phyloP scores from a whole-genome alignment of 2,888 invertebrate species.

The Pristionchus fissidentatus region DNA sequence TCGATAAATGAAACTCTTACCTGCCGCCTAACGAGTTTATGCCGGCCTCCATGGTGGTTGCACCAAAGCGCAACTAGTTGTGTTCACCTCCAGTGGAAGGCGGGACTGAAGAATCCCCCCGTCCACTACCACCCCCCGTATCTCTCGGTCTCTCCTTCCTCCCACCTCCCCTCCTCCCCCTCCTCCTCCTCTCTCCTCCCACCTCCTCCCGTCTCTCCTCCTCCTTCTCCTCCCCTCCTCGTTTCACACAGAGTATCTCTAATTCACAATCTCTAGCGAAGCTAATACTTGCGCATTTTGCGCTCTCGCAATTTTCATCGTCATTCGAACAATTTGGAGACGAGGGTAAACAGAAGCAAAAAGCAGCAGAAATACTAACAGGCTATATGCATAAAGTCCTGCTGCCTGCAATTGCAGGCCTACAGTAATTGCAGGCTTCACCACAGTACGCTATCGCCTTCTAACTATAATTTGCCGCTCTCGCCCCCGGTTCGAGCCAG shows the following conservation, averaged over 20 bases:
- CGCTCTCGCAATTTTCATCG: not conserved
- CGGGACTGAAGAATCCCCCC: not conserved
- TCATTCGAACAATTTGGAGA: not conserved
- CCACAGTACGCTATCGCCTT: too few species aligned
- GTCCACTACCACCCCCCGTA: not conserved
- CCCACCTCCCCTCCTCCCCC: not conserved
- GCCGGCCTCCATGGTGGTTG: not conserved
- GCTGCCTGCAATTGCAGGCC: too few species aligned
- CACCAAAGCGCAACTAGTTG: too few species aligned
- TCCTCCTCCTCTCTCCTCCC: conserved; percentile 17
- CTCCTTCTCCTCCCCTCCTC: not conserved
- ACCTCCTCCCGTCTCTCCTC: not conserved
- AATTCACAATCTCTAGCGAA: conserved; percentile 27
- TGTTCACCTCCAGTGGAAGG: not conserved
- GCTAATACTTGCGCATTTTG: not conserved
- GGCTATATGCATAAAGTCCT: too few species aligned
- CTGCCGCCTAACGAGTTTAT: conserved; percentile 8
- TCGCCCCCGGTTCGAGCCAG: too few species aligned
- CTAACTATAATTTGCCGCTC: too few species aligned
- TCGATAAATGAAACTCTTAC: not conserved
- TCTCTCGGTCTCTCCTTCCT: conserved; percentile 32
- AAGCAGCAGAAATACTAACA: too few species aligned
- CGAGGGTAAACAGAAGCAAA: too few species aligned
- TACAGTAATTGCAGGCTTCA: too few species aligned
- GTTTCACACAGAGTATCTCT: conserved; percentile 5